phyloP scores from a whole-genome alignment of 2,888 invertebrate species.

The Acronicta psi region DNA sequence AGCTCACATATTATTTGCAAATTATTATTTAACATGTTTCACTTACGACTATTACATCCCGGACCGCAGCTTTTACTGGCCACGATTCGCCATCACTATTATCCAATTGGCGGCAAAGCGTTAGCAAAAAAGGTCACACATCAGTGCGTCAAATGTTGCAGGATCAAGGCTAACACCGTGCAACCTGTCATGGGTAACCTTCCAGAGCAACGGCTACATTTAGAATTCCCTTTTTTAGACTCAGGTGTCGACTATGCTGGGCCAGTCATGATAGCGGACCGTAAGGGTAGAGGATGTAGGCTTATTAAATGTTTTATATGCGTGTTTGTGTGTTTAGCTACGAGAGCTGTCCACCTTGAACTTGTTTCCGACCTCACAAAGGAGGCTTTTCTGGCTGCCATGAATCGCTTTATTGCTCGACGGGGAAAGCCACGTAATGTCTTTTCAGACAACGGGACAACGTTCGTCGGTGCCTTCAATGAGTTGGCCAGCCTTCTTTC shows the following conservation, averaged over 20 bases:
- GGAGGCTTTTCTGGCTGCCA: slow-evolving; percentile 37
- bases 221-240: slow-evolving; percentile 3
- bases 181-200: slow-evolving; percentile 23
- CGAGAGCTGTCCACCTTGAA: slow-evolving; percentile 41
- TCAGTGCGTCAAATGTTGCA: not conserved
- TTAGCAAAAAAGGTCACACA: slow-evolving; percentile 8
- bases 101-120: slow-evolving; percentile 12
- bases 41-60: slow-evolving; percentile 16
- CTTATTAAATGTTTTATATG: slow-evolving; percentile 45
- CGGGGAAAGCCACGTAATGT: slow-evolving; percentile 20
- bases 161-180: not conserved
- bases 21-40: slow-evolving; percentile 17
- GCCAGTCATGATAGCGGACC: slow-evolving; percentile 22
- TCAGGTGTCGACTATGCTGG: slow-evolving; percentile 26
- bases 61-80: slow-evolving; percentile 25
- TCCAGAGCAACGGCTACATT: slow-evolving; percentile 10
- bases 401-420: slow-evolving; percentile 32
- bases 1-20: slow-evolving; percentile 8
- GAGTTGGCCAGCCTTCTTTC: not conserved
- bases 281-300: slow-evolving; percentile 42
- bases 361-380: slow-evolving; percentile 44
- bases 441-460: slow-evolving; percentile 24
- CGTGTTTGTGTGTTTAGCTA: slow-evolving; percentile 48
- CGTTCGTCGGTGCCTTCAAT: slow-evolving; percentile 18
- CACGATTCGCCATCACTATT: slow-evolving; percentile 13